phyloP scores from a whole-genome alignment of 2,888 invertebrate genomes.

The Lasioglossum pauxillum region DNA sequence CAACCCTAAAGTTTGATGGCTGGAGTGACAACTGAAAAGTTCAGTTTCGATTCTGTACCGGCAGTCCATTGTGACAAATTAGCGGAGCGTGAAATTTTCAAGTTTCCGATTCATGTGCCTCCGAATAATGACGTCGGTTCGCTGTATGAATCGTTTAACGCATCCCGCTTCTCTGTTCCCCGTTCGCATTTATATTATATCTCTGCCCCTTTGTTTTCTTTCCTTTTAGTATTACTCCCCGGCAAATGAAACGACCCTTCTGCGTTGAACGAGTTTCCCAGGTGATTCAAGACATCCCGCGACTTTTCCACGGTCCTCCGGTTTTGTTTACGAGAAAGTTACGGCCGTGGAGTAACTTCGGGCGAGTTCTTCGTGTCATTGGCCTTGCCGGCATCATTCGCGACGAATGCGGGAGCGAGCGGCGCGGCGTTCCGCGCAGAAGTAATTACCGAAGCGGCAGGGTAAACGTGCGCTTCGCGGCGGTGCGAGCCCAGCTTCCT shows the following conservation, averaged over 20 bases:
- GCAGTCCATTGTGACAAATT: not conserved
- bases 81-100: not conserved
- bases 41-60: not conserved
- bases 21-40: not conserved
- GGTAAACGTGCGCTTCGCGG: constrained; percentile 32
- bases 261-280: constrained; percentile 15
- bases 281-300: constrained; percentile 19
- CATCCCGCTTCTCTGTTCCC: not conserved
- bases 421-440: constrained; percentile 30
- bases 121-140: not conserved
- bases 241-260: constrained; percentile 4
- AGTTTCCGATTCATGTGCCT: not conserved
- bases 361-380: constrained; percentile 41
- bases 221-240: not conserved
- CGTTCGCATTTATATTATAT: not conserved
- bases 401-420: constrained; percentile 21
- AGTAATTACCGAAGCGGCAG: constrained; percentile 63
- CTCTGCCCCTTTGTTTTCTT: not conserved
- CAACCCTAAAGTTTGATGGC: not conserved
- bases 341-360: constrained; percentile 31
- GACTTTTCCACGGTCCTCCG: constrained; percentile 3
- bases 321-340: constrained; percentile 51
- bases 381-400: constrained; percentile 34
- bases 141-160: not conserved
- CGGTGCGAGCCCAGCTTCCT: constrained; percentile 26